phyloP scores from a whole-genome alignment of 2,113 vertebrate species.

The Bubo bubo region DNA sequence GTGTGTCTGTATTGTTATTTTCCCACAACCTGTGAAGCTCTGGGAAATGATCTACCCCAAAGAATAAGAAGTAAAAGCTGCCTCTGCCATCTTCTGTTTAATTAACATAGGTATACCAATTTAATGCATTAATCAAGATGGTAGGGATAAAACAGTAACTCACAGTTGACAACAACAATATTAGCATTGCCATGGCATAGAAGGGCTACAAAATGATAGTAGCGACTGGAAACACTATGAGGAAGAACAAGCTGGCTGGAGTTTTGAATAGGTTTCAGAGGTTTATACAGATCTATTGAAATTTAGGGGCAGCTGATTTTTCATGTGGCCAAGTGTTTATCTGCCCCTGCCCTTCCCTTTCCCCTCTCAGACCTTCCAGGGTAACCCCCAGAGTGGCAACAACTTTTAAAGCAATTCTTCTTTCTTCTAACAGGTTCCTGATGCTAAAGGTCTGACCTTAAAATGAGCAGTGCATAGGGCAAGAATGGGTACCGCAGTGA shows the following conservation, averaged over 20 bases:
- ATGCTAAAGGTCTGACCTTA: conserved; percentile 66
- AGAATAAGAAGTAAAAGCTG: conserved; percentile 23
- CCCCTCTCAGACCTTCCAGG: not conserved
- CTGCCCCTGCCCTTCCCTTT: conserved; percentile 44
- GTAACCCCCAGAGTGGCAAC: conserved; percentile 13
- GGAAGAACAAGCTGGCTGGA: not conserved
- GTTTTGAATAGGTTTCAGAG: not conserved
- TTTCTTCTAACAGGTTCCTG: conserved; percentile 66
- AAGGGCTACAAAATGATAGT: not conserved
- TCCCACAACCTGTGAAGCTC: not conserved
- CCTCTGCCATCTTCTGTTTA: conserved; percentile 35
- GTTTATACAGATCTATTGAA: not conserved
- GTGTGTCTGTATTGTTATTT: not conserved
- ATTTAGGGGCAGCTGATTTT: not conserved
- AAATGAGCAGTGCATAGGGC: not conserved
- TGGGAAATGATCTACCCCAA: conserved; percentile 20
- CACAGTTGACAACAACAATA: not conserved
- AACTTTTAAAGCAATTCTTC: conserved; percentile 18
- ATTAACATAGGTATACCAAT: conserved; percentile 31
- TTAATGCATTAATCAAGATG: conserved; percentile 53
- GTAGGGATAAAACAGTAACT: conserved; percentile 49
- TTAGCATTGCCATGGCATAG: not conserved
- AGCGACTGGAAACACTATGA: not conserved
- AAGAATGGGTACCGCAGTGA: not conserved
- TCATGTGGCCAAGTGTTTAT: conserved; percentile 15